Evolutionary conservation across 2,888 invertebrate genomes (phyloP).

Genomic region (Magallana nippona): DNA sequence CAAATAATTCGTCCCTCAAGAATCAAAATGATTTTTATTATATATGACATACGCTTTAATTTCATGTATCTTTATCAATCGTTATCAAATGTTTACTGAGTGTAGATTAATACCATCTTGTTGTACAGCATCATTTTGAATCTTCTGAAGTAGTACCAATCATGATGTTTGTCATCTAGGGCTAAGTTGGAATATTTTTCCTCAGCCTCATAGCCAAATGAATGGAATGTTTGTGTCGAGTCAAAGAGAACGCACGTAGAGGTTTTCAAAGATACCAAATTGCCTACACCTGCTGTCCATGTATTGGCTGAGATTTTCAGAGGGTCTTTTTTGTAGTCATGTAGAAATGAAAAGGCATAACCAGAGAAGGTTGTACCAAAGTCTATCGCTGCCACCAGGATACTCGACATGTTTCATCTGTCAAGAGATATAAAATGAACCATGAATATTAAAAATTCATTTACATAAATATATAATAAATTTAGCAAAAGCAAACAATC

Average conservation of each 20-base stretch:
- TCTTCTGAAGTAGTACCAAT: constrained; percentile 11
- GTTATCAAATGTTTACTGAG: no score
- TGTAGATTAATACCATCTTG: no score
- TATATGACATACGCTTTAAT: no score
- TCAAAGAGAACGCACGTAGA: constrained; percentile 24
- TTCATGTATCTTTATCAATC: no score
- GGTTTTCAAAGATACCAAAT: neutral
- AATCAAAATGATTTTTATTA: no score
- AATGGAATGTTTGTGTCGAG: neutral
- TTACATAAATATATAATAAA: no score
- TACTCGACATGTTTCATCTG: no score
- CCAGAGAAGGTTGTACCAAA: constrained; percentile 27
- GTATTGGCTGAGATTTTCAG: neutral
- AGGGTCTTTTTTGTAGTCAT: constrained; percentile 11
- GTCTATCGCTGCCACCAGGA: constrained; percentile 31
- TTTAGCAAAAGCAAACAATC: no score
- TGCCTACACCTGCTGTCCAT: constrained; percentile 12
- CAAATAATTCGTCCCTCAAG: no score
- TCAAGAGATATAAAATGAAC: no score
- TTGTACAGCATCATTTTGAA: constrained; percentile 17
- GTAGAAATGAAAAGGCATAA: constrained; percentile 9
- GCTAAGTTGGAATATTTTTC: constrained; percentile 5
- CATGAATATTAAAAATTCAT: no score
- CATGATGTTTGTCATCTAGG: constrained; percentile 2
- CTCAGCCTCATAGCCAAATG: constrained; percentile 36